Conservation (phyloP, 92 coral and sea anemone species). For the Siderastrea siderea region DNA sequence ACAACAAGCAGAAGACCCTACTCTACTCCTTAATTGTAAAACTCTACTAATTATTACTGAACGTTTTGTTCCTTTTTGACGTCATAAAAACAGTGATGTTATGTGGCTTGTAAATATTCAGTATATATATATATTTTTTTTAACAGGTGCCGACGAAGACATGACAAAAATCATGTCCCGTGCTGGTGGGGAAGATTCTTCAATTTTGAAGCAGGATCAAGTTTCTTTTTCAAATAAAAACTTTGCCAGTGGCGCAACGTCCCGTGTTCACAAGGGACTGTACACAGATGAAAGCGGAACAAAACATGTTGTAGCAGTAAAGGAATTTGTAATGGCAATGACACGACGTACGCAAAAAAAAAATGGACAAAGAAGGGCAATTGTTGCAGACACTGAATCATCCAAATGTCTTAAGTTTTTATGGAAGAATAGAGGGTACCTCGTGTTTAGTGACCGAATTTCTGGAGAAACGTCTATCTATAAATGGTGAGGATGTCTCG, state of each 20-base stretch:
- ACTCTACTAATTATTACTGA: too few relatives aligned
- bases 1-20: too few relatives aligned
- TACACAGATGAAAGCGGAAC: conserved; percentile 34
- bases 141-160: conserved; percentile 3
- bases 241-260: conserved; percentile 51
- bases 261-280: conserved; percentile 42
- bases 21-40: too few relatives aligned
- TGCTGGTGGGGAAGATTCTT: conserved; percentile 37
- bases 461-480: conserved; percentile 23
- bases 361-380: conserved; percentile 51
- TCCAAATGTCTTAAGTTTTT: conserved; percentile 51
- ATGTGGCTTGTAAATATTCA: too few relatives aligned
- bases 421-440: conserved; percentile 51
- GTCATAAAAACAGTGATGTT: too few relatives aligned
- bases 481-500: conserved; percentile 27
- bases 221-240: background rate
- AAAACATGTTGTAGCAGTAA: conserved; percentile 47
- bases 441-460: conserved; percentile 57
- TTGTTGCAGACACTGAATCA: conserved; percentile 46
- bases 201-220: conserved; percentile 25
- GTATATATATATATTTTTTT: too few relatives aligned
- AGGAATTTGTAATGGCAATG: conserved; percentile 55
- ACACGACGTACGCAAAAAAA: conserved; percentile 39
- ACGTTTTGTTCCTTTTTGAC: too few relatives aligned
- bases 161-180: background rate